Percentiles rank a stretch among this genome's conserved stretches.
phyloP scores from a whole-genome alignment of 2,797 vertebrate species.

The Sebastes baramenuke region DNA sequence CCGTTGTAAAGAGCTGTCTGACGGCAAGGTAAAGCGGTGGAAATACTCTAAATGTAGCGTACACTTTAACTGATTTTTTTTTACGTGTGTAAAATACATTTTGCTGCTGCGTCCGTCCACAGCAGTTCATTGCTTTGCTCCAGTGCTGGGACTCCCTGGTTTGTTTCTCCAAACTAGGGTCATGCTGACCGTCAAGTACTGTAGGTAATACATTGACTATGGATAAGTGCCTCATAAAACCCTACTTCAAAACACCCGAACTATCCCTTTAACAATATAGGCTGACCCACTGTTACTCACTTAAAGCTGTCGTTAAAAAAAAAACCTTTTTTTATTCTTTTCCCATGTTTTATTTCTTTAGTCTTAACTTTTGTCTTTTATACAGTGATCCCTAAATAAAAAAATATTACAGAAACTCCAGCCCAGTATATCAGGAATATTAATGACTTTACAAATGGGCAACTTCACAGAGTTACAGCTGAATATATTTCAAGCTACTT shows the following conservation, averaged over 20 bases:
- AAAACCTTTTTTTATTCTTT: not conserved
- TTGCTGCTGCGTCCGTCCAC: too few species aligned
- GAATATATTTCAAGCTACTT: not conserved
- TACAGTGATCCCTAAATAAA: too few species aligned
- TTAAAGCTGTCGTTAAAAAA: not conserved
- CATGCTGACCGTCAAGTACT: not conserved
- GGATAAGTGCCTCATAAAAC: not conserved
- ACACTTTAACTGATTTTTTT: too few species aligned
- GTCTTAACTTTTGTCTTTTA: too few species aligned
- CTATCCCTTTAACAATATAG: not conserved
- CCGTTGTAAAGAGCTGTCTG: too few species aligned
- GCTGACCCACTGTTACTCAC: not conserved
- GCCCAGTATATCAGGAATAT: not conserved
- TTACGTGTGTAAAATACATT: too few species aligned
- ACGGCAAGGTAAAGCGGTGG: too few species aligned
- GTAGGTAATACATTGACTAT: not conserved
- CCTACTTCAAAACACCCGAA: not conserved
- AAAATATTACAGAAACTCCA: not conserved
- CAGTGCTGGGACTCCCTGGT: not conserved
- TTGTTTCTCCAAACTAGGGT: not conserved
- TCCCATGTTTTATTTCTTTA: too few species aligned
- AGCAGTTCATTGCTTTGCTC: too few species aligned
- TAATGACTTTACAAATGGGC: not conserved
- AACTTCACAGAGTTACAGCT: not conserved
- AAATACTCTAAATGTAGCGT: accelerated